phyloP scores from a whole-genome alignment of 2,888 invertebrate species.

The Chymomyza fuscimana region DNA sequence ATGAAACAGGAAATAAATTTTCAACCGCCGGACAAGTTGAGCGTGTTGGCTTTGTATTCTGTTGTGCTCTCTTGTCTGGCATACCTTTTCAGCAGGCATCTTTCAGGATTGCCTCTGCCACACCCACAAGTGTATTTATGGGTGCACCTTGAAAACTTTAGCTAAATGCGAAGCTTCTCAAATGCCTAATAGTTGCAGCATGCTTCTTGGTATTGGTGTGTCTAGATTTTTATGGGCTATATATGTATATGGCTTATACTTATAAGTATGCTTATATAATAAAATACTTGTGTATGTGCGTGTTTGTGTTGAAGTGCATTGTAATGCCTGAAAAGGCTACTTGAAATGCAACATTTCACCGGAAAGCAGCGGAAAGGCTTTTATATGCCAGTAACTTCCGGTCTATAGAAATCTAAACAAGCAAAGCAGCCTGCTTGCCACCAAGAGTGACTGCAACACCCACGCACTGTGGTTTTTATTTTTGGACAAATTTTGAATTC shows the following conservation, averaged over 20 bases:
- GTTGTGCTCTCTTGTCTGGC: constrained; percentile 33
- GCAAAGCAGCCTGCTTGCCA: constrained; percentile 17
- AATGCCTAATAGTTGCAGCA: neutral
- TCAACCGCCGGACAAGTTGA: constrained; percentile 44
- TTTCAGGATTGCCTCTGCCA: neutral
- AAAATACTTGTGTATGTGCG: neutral
- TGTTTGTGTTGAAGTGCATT: constrained; percentile 56
- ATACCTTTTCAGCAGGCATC: neutral
- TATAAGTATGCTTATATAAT: constrained; percentile 4
- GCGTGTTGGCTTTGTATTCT: constrained; percentile 6
- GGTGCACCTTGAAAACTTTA: constrained; percentile 43
- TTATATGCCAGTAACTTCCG: constrained; percentile 70
- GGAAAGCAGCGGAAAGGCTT: constrained; percentile 69
- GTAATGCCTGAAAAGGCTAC: constrained; percentile 29
- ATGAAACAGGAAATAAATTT: constrained; percentile 69
- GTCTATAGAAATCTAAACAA: constrained; percentile 56
- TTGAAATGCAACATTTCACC: constrained; percentile 71
- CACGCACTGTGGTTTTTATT: constrained; percentile 1
- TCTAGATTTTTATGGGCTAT: neutral
- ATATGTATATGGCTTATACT: neutral
- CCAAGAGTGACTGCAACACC: neutral
- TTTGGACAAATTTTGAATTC: neutral
- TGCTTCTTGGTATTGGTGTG: neutral
- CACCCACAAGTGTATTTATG: constrained; percentile 28
- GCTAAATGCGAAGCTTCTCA: constrained; percentile 36